phyloP scores from a whole-genome alignment of 2,113 vertebrate species.

The Mesoclemmys tuberculata region DNA sequence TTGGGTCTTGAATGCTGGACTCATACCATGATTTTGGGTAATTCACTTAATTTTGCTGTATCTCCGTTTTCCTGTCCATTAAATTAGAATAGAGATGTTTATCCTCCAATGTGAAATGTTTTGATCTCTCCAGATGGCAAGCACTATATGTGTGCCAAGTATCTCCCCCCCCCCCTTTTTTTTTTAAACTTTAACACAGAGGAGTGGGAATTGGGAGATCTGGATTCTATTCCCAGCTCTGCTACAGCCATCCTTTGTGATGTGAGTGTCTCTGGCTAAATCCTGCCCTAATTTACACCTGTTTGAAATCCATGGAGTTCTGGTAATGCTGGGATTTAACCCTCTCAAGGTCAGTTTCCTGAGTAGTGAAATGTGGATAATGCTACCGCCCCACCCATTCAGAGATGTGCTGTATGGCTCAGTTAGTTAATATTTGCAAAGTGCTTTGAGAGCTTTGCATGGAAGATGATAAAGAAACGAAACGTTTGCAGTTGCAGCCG shows the following conservation, averaged over 20 bases:
- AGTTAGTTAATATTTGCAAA: not conserved
- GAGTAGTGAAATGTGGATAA: not conserved
- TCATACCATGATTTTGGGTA: not conserved
- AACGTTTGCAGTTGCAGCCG: not conserved
- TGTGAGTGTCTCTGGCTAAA: not conserved
- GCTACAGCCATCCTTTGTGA: not conserved
- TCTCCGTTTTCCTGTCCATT: not conserved
- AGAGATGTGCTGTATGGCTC: not conserved
- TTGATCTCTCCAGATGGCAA: not conserved
- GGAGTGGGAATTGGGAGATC: not conserved
- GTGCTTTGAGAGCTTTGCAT: not conserved
- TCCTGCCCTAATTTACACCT: not conserved
- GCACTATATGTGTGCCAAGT: rapidly evolving
- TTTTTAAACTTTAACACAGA: not conserved
- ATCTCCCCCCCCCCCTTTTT: not conserved
- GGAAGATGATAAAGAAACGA: not conserved
- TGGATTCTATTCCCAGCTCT: not conserved
- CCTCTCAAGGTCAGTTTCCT: not conserved
- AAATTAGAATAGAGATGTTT: not conserved
- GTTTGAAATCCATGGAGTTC: not conserved
- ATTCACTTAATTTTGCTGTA: not conserved
- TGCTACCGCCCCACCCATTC: not conserved
- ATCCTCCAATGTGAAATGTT: not conserved
- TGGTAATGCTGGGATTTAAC: not conserved
- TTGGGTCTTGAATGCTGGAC: not conserved